Percentiles rank a stretch among this genome's conserved stretches.
These are phyloP conservation scores for Melanogrammus aeglefinus DNA, from an alignment of 2,797 vertebrate genomes.

Conservation along the genomic window DNA sequence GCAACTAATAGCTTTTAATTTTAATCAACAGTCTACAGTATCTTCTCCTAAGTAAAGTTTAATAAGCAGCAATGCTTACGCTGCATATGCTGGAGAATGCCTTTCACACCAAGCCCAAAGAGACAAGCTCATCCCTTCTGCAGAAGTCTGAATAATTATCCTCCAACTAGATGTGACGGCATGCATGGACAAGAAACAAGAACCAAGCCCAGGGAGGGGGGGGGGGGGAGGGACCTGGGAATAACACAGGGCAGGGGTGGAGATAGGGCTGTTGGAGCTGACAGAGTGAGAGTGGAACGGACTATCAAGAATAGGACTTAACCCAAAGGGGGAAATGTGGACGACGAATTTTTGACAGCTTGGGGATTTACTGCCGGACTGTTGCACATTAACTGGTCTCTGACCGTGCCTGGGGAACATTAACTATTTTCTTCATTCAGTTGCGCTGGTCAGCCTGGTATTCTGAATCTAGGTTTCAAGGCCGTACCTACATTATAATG, in stretches of 20 bases:
- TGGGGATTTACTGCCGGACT: background rate
- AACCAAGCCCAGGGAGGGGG: constrained; percentile 2
- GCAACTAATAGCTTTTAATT: constrained; percentile 59
- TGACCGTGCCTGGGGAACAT: background rate
- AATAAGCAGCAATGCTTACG: constrained; percentile 57
- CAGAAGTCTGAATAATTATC: constrained; percentile 33
- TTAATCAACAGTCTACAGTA: constrained; percentile 62
- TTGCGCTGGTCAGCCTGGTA: background rate
- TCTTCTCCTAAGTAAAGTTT: constrained; percentile 58
- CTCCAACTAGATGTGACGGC: constrained; percentile 12
- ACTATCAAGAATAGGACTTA: background rate
- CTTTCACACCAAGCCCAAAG: constrained; percentile 31
- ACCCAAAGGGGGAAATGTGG: background rate
- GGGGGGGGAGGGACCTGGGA: background rate
- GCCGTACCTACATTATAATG: background rate
- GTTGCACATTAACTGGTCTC: background rate
- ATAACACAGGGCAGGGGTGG: background rate
- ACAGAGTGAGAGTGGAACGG: constrained; percentile 4
- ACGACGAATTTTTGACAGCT: background rate
- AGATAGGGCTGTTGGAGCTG: background rate
- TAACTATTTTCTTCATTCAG: background rate
- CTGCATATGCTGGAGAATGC: constrained; percentile 42
- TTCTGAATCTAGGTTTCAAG: background rate
- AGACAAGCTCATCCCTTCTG: background rate
- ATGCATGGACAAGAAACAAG: constrained; percentile 10